phyloP scores from a whole-genome alignment of 2,888 invertebrate genomes.

The Altica lythri region DNA sequence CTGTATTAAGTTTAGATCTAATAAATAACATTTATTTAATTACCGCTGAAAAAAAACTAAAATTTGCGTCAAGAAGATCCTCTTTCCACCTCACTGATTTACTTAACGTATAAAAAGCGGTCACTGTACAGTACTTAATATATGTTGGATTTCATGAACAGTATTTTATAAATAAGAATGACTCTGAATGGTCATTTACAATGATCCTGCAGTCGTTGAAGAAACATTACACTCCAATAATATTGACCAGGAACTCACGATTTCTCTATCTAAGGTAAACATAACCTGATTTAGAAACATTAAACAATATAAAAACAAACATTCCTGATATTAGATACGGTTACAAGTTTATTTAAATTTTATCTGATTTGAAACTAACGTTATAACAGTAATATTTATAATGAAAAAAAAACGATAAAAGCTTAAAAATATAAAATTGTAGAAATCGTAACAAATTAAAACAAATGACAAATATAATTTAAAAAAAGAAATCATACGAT shows the following conservation, averaged over 20 bases:
- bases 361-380: neutral
- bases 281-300: neutral
- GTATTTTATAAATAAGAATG: no score
- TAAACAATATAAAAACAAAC: conserved; percentile 1
- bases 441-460: neutral
- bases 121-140: no score
- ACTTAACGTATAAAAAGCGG: no score
- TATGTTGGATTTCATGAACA: no score
- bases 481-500: neutral
- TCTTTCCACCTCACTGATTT: no score
- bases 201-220: neutral
- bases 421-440: neutral
- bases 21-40: no score
- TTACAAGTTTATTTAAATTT: neutral
- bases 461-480: neutral
- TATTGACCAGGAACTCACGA: neutral
- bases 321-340: neutral
- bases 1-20: no score
- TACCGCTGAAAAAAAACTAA: no score
- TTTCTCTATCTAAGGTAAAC: neutral
- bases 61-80: no score
- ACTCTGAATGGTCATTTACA: no score
- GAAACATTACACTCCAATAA: neutral
- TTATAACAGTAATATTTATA: neutral
- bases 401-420: neutral